Evolutionary conservation across 2,113 vertebrate genomes (phyloP).

Genomic region (Petrocephalus zakoni): DNA sequence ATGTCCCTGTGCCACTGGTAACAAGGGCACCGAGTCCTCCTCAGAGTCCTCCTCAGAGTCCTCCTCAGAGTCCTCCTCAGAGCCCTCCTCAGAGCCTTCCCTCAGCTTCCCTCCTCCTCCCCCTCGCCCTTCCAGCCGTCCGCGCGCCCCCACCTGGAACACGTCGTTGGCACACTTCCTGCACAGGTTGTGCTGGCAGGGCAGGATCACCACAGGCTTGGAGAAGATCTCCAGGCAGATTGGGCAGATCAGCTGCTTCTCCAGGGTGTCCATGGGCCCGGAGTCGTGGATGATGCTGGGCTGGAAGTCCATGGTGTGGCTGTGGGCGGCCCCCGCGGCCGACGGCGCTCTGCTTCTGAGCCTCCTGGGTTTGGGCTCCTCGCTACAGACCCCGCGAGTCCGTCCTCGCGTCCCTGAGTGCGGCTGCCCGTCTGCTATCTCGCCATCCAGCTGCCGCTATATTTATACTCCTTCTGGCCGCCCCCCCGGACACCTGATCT

Average conservation of each 20-base stretch:
- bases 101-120: neutral
- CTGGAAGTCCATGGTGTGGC: slow-evolving; percentile 49
- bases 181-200: slow-evolving; percentile 89
- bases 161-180: slow-evolving; percentile 78
- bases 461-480: slow-evolving; percentile 17
- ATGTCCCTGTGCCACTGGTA: neutral
- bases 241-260: slow-evolving; percentile 86
- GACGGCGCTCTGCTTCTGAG: neutral
- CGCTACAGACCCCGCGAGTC: neutral
- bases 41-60: neutral
- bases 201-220: slow-evolving; percentile 87
- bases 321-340: neutral
- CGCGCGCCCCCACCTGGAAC: slow-evolving; percentile 47
- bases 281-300: slow-evolving; percentile 35
- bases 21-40: neutral
- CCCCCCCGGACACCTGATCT: slow-evolving; percentile 13
- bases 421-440: neutral
- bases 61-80: neutral
- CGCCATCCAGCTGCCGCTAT: neutral
- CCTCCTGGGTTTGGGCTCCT: neutral
- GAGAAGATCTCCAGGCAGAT: slow-evolving; percentile 89
- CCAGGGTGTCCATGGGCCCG: slow-evolving; percentile 72
- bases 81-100: neutral
- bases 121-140: neutral
- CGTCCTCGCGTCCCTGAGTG: neutral